phyloP scores from a whole-genome alignment of 1,140 invertebrate species.

The Ceratitis capitata region DNA sequence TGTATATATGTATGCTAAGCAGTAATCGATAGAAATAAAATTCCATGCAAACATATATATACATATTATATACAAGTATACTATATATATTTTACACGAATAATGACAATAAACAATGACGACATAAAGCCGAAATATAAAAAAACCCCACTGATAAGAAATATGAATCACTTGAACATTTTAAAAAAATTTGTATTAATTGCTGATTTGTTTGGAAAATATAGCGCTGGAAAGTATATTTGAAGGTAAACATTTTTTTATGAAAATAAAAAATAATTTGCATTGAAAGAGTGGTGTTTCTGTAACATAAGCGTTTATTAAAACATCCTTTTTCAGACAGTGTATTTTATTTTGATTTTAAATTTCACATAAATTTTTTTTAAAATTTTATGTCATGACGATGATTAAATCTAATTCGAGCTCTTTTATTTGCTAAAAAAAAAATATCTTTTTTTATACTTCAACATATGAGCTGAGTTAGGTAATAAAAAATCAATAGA shows the following conservation, averaged over 20 bases:
- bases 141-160: neutral
- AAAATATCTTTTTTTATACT: neutral
- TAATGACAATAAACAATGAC: neutral
- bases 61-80: no score
- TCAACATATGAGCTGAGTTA: neutral
- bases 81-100: neutral
- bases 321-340: neutral
- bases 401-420: no score
- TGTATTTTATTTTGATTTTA: neutral
- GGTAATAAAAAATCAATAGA: neutral
- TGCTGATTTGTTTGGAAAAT: neutral
- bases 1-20: no score
- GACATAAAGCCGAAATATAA: neutral
- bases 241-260: neutral
- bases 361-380: no score
- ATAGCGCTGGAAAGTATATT: neutral
- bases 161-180: neutral
- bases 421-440: no score
- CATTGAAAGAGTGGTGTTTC: neutral
- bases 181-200: neutral
- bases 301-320: neutral
- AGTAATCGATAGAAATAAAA: no score
- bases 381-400: no score
- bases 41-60: no score
- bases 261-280: neutral